Base-by-base conservation (phyloP, 1,140 invertebrate species). In the Pachyrhynchus sulphureomaculatus region DNA sequence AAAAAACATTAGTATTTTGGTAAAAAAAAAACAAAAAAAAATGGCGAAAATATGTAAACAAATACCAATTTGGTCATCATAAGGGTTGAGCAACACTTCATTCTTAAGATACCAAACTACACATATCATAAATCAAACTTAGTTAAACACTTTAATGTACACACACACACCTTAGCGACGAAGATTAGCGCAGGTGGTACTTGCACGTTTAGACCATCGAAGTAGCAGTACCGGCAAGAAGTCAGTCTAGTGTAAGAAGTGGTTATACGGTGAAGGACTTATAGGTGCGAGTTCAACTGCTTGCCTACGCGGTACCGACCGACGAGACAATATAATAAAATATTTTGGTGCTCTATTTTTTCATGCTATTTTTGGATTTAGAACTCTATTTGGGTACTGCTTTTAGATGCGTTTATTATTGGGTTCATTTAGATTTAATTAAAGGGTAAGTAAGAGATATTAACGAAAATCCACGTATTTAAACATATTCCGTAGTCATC, bases 121-220 rank as follows among this genome's bases (percentile, higher is more conserved):
- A 45, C 42, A 45, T 20, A 45, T 45, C 42, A 45, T 45, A 45
- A 45, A 45, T 45, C 20, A 45, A 24, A 45, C 18, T 24, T 24
- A 9, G 42, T 45, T 45, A 45, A 45, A 45, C 26, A 29, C 26
- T 29, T 29, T 29, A 29, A n/a, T 10, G 26, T 29, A 3, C 26
- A 10, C 29, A n/a, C n/a, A n/a, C 42, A 44, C 54, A 55, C 53
- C 53, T 36, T 57, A 47, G 15, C 5, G 10, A 39, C 12, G 29
- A 53, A 53, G 49, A 53, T 23, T 34, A 23, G 18, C 33, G 33
- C 54, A 57, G 54, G 54, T 57, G 54, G 54, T 47, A 41, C 37
- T n/a, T 47, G 24, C 49, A 21, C n/a, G 41, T 44, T n/a, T 36
- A 33, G 42, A 33, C 41, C 33, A 23, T 47, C 41, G 42, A 57